Evolutionary conservation across 2,888 invertebrate species (phyloP), one percentile per base, ranked within the genome.

Genomic region (Phlogophora meticulosa): DNA sequence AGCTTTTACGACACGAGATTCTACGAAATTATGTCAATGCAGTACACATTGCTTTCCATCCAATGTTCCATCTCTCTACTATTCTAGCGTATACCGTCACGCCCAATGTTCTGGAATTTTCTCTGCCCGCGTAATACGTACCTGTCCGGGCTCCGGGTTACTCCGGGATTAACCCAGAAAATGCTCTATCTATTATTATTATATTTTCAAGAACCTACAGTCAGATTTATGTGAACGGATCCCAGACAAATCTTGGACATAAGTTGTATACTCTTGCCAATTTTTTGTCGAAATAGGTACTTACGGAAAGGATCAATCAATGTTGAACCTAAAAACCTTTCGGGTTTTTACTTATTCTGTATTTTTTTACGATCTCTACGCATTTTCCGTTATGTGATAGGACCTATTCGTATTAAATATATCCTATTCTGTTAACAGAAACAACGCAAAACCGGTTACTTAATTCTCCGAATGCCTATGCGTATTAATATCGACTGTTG

Each of bases 1-100:
- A 78, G 64, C 68, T 72, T 82, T 83, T 82, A 76, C 69, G 75
- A 62, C 66, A 82, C 70, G 76, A 62, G 75, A 43, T 62, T 74
- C 20, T 22, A 60, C 17, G 78, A 73, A 56, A 78, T 75, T 59
- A 51, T 62, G 46, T 40, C 9, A 43, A n/a, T 42, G 24, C 42
- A 51, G 57, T 43, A 53, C 34, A 61, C 34, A 61, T 55, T 34
- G 36, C 20, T 58, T 48, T 49, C 45, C 22, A 38, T 40, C 7
- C 36, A 67, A 28, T 4, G n/a, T 57, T 13, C 13, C 68, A 45
- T 40, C n/a, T 46, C 45, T 28, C 9, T 17, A 59, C 28, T 53
- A 40, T 24, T 61, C 34, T 61, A 38, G 7, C 17, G 13, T 61
- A 36, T 52, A 43, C 4, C 28, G 70, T 20, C 56, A 59, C 72